phyloP scores from a whole-genome alignment of 2,797 vertebrate genomes.

The Eupleurogrammus muticus region DNA sequence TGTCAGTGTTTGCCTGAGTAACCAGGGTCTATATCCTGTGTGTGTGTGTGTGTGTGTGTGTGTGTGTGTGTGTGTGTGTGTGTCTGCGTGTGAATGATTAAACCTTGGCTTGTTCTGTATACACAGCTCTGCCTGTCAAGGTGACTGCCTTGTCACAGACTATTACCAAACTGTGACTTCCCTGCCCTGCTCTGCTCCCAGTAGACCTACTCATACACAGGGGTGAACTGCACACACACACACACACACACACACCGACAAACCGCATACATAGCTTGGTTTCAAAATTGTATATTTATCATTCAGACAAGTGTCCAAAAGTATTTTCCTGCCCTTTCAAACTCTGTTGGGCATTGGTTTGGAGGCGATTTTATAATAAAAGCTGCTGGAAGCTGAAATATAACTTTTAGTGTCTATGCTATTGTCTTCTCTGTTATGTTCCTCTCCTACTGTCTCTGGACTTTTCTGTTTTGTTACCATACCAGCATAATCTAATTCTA shows the following conservation, averaged over 20 bases:
- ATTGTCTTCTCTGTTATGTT: neutral
- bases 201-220: conserved; percentile 4
- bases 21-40: conserved; percentile 23
- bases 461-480: conserved; percentile 38
- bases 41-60: conserved; percentile 1
- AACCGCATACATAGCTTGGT: neutral
- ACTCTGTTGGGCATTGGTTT: neutral
- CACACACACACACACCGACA: conserved; percentile 3
- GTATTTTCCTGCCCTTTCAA: neutral
- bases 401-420: neutral
- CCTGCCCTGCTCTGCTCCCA: conserved; percentile 14
- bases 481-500: conserved; percentile 16
- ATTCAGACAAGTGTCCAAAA: conserved; percentile 15
- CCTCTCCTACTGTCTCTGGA: conserved; percentile 39
- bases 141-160: conserved; percentile 44
- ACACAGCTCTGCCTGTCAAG: conserved; percentile 52
- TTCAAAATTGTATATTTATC: conserved; percentile 4
- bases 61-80: conserved; percentile 26
- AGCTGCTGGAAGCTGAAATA: neutral
- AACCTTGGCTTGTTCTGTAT: conserved; percentile 40
- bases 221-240: neutral
- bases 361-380: conserved; percentile 7
- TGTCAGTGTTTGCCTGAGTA: conserved; percentile 34
- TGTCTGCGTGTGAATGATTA: conserved; percentile 65
- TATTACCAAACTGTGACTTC: conserved; percentile 39